phyloP scores from a whole-genome alignment of 2,888 invertebrate species.

The Heliconius hortense region DNA sequence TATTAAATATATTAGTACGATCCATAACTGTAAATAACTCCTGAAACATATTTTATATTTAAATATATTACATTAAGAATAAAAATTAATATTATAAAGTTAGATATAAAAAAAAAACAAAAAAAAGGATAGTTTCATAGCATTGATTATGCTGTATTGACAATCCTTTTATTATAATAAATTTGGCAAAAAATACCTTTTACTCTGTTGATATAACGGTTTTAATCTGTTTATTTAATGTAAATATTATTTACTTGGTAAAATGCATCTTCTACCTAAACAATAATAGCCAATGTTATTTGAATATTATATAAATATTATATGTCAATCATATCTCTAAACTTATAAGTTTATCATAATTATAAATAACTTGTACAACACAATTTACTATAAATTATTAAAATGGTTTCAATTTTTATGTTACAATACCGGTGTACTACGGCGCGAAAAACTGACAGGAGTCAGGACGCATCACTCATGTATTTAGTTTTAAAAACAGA shows the following conservation, averaged over 20 bases:
- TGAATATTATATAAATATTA: too few species aligned
- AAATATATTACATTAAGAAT: too few species aligned
- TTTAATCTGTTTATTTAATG: not conserved
- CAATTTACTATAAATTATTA: not conserved
- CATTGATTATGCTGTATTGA: not conserved
- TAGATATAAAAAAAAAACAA: not conserved
- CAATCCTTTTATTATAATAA: not conserved
- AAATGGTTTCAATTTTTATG: not conserved
- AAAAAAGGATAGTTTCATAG: not conserved
- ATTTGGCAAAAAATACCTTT: not conserved
- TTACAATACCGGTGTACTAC: conserved; percentile 1
- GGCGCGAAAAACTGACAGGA: conserved; percentile 9
- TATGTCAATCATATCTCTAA: not conserved
- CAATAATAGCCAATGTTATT: not conserved
- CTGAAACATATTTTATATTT: conserved; percentile 2
- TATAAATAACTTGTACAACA: not conserved
- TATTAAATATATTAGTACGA: not conserved
- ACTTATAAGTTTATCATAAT: not conserved
- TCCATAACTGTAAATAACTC: not conserved
- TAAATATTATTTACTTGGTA: not conserved
- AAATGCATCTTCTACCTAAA: not conserved
- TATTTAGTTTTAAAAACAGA: not conserved
- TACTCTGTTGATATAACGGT: not conserved
- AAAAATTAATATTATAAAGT: not conserved
- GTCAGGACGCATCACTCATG: not conserved